Evolutionary conservation across 2,797 vertebrate genomes (phyloP).

Genomic region (Macropodus opercularis): DNA sequence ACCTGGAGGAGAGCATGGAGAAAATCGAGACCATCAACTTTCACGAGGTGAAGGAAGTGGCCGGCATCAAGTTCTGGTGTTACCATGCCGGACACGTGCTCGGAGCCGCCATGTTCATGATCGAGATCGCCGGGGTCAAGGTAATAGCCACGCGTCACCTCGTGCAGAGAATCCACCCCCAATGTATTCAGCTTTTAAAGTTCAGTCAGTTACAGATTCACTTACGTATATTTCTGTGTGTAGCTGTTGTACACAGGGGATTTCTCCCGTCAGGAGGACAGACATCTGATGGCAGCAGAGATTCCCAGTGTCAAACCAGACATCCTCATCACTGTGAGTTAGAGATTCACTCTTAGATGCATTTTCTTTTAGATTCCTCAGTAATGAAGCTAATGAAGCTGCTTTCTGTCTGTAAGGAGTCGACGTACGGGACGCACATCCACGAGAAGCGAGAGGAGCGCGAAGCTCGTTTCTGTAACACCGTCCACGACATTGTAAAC

Average conservation of each 20-base stretch:
- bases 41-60: slow-evolving; percentile 98
- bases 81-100: slow-evolving; percentile 94
- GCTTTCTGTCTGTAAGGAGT: slow-evolving; percentile 82
- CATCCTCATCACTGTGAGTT: slow-evolving; percentile 88
- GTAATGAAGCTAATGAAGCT: too few species aligned
- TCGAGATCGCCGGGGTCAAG: slow-evolving; percentile 96
- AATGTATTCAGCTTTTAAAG: too few species aligned
- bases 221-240: neutral
- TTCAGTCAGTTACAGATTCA: too few species aligned
- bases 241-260: slow-evolving; percentile 95
- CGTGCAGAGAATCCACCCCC: too few species aligned
- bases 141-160: too few species aligned
- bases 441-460: slow-evolving; percentile 95
- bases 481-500: slow-evolving; percentile 95
- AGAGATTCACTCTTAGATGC: too few species aligned
- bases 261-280: slow-evolving; percentile 95
- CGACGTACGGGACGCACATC: slow-evolving; percentile 95
- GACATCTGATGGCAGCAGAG: slow-evolving; percentile 96
- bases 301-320: slow-evolving; percentile 97
- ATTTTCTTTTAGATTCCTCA: too few species aligned
- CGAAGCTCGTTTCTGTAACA: slow-evolving; percentile 95
- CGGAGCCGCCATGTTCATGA: slow-evolving; percentile 98
- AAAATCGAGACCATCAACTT: slow-evolving; percentile 99
- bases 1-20: slow-evolving; percentile 98
- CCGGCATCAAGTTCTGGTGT: slow-evolving; percentile 98